phyloP scores from a whole-genome alignment of 1,140 invertebrate genomes.

The Sitophilus oryzae region DNA sequence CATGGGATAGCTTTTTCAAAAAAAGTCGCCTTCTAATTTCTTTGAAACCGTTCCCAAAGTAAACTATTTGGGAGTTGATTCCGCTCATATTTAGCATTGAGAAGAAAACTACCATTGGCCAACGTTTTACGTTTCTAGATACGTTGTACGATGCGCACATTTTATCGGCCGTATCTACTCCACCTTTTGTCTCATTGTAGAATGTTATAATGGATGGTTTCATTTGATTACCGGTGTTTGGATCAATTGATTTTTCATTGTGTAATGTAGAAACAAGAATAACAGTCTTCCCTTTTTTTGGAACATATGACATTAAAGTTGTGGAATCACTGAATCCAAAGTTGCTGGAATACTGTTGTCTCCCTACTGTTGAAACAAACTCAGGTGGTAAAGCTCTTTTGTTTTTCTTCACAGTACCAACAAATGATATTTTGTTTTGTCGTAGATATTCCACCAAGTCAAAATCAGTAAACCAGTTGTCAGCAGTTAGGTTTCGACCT shows the following conservation, averaged over 20 bases:
- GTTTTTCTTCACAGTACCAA: background rate
- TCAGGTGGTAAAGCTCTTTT: background rate
- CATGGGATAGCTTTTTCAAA: slow-evolving; percentile 13
- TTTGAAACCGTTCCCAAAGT: slow-evolving; percentile 19
- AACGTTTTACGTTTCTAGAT: slow-evolving; percentile 15
- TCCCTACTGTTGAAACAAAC: background rate
- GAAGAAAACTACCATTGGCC: slow-evolving; percentile 19
- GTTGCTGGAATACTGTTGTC: background rate
- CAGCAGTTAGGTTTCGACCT: background rate
- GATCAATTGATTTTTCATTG: background rate
- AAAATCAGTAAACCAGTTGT: background rate
- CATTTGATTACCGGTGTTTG: background rate
- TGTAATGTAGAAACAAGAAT: background rate
- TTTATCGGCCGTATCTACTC: too few relatives aligned
- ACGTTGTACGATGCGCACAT: too few relatives aligned
- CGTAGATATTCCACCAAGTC: background rate
- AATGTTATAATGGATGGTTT: background rate
- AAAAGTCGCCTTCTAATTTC: slow-evolving; percentile 11
- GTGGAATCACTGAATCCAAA: background rate
- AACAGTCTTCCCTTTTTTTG: background rate
- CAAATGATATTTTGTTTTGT: background rate
- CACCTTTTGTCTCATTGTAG: too few relatives aligned
- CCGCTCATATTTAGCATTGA: slow-evolving; percentile 13
- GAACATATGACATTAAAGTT: background rate
- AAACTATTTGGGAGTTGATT: slow-evolving; percentile 3